Evolutionary conservation across 2,113 vertebrate genomes (phyloP), one percentile per base, ranked within the genome.

Genomic region (Cyanoliseus patagonus): DNA sequence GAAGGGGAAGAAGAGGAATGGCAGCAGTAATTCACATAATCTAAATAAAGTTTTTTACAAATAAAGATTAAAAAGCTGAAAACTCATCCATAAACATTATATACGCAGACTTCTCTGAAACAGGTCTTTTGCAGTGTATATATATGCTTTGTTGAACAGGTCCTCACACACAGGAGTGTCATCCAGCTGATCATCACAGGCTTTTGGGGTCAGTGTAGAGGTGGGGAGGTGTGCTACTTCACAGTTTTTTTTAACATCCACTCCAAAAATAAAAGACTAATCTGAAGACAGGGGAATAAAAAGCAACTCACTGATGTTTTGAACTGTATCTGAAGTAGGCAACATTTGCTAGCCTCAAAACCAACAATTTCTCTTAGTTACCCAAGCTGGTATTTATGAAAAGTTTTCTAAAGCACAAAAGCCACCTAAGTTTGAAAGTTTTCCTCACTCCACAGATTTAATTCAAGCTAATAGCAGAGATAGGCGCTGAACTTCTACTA

Each of bases 81-180:
- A 95, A 66, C 27, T 62, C 16, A 78, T 35, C 3, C 0, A 62
- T 18, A 6, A 85, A 24, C 31, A 46, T 30, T 42, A 47, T 1
- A 67, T 47, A 89, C 16, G 9, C 16, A 57, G 24, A 41, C 69
- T 68, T 84, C 31, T 69, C 46, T 35, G 24, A 81, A 95, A 70
- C 11, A 83, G 17, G 22, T 57, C 27, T 85, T 92, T 37, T 77
- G 30, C 19, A 41, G 12, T 14, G 9, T 30, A n/a, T 23, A 59
- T 59, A 59, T 16, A 35, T 35, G 57, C 22, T 44, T 37, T 0
- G 0, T 8, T 41, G 47, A 72, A 2, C 6, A 84, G 39, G 9
- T 44, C 12, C 20, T 94, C 33, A n/a, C 15, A 49, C 46, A 35
- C 27, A 39, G 76, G 2, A 66, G 30, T 37, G 28, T 73, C 69